These are phyloP conservation scores for Seriola quinqueradiata DNA, from an alignment of 2,113 vertebrate genomes.

Conservation along the genomic window DNA sequence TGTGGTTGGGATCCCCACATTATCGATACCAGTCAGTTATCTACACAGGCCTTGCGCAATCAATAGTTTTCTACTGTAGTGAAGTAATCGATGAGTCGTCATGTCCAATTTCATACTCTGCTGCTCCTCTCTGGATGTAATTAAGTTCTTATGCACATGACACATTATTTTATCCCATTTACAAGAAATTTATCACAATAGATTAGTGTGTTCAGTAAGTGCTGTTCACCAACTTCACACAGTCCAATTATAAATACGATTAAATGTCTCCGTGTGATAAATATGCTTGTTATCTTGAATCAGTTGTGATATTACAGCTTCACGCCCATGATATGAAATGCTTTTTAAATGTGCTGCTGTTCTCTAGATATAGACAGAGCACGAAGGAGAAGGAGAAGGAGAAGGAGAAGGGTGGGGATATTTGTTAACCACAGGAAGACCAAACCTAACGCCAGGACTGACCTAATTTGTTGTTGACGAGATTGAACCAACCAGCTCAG, in stretches of 20 bases:
- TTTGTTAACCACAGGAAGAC: background rate
- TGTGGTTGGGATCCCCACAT: background rate
- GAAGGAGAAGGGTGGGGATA: background rate
- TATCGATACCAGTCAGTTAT: conserved; percentile 26
- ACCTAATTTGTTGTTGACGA: background rate
- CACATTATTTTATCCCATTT: conserved; percentile 69
- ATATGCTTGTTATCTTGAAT: background rate
- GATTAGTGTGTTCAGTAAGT: conserved; percentile 18
- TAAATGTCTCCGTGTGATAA: background rate
- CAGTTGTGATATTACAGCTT: background rate
- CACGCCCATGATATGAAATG: background rate
- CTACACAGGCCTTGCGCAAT: conserved; percentile 55
- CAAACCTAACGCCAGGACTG: background rate
- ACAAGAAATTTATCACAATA: conserved; percentile 69
- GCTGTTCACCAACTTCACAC: background rate
- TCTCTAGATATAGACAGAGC: background rate
- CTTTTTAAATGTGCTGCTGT: background rate
- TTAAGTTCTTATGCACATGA: conserved; percentile 58
- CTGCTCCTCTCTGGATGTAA: conserved; percentile 74
- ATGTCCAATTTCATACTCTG: conserved; percentile 87
- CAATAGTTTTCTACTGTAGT: conserved; percentile 66
- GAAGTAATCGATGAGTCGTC: conserved; percentile 84
- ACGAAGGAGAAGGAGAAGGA: background rate
- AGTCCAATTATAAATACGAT: background rate
- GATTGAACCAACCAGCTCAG: background rate